Conservation (phyloP, 1,140 invertebrate species). For the Sminthurinus signatus region DNA sequence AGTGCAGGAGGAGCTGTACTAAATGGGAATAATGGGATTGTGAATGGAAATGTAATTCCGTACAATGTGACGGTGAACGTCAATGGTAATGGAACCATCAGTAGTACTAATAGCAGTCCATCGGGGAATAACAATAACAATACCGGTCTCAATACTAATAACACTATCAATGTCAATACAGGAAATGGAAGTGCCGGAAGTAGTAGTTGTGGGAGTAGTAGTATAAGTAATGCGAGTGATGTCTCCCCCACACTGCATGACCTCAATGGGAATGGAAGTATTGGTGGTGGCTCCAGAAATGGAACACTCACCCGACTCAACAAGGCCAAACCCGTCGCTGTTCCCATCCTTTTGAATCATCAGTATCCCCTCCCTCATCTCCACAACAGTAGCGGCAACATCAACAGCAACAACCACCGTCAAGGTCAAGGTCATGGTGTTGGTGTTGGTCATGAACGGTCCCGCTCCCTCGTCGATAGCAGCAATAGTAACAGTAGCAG, state of each 20-base stretch:
- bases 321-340: conserved; percentile 21
- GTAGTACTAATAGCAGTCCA: conserved; percentile 11
- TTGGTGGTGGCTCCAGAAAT: not conserved
- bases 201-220: conserved; percentile 5
- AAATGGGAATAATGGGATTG: not conserved
- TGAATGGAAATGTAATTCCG: conserved; percentile 23
- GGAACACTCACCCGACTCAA: conserved; percentile 14
- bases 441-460: not conserved
- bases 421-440: conserved; percentile 5
- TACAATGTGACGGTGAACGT: too few relatives aligned
- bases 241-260: conserved; percentile 8
- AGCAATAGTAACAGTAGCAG: not conserved
- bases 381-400: not conserved
- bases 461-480: not conserved
- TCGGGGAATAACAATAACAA: too few relatives aligned
- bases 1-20: conserved; percentile 6
- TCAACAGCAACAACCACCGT: conserved; percentile 2
- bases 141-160: conserved; percentile 4
- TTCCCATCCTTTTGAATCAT: conserved; percentile 15
- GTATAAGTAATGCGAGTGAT: not conserved
- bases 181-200: conserved; percentile 1
- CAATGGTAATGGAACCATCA: not conserved
- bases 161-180: not conserved
- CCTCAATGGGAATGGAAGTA: conserved; percentile 3
- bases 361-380: too few relatives aligned